Percentiles rank a stretch among this genome's conserved stretches.
Conservation (phyloP, 2,113 vertebrate species). For the Acrocephalus kingi region DNA sequence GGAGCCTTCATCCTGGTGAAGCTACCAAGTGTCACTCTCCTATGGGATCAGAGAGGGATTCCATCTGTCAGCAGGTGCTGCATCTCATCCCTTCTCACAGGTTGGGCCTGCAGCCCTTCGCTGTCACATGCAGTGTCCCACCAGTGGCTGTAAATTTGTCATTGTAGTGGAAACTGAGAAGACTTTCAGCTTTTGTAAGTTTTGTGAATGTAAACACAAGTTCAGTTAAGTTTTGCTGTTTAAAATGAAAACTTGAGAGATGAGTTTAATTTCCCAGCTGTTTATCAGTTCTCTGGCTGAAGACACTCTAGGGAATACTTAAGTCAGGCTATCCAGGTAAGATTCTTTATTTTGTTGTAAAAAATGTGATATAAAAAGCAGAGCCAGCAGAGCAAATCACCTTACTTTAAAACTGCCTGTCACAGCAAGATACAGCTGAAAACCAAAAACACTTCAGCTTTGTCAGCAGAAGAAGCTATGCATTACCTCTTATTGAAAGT, state of each 20-base stretch:
- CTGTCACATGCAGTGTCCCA: background rate
- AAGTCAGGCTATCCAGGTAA: background rate
- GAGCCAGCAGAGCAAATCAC: background rate
- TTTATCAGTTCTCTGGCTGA: background rate
- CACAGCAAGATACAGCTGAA: background rate
- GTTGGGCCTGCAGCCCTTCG: background rate
- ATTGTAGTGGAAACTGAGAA: background rate
- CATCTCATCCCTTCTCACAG: background rate
- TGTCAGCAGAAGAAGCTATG: background rate
- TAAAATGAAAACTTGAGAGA: background rate
- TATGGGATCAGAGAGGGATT: background rate
- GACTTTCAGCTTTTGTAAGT: background rate
- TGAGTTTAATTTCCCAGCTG: background rate
- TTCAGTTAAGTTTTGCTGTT: background rate
- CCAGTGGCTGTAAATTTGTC: background rate
- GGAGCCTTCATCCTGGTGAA: background rate
- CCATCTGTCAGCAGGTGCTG: background rate
- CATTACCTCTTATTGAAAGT: background rate
- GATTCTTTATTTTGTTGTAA: background rate
- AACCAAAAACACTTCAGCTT: background rate
- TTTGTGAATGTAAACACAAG: background rate
- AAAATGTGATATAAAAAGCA: background rate
- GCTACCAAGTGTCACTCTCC: background rate
- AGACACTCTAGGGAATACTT: background rate
- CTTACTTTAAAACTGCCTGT: slow-evolving; percentile 1